These are phyloP conservation scores for Sparidentex hasta DNA, from an alignment of 2,797 vertebrate genomes.

Conservation along the genomic window DNA sequence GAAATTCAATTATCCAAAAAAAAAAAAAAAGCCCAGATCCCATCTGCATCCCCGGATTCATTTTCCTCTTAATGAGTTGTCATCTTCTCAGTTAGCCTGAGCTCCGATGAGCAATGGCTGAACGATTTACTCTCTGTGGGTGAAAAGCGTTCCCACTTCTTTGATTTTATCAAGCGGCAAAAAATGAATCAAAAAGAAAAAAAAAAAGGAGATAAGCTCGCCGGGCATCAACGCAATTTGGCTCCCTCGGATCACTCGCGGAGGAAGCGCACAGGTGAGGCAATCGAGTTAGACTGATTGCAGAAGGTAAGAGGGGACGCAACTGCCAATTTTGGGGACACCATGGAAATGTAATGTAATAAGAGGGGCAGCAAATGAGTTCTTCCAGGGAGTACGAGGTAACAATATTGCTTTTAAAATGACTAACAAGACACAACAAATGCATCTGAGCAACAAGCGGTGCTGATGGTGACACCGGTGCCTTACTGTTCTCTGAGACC, in stretches of 20 bases:
- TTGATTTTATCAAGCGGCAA: conserved; percentile 59
- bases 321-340: conserved; percentile 45
- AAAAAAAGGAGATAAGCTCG: conserved; percentile 38
- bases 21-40: conserved; percentile 56
- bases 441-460: neutral
- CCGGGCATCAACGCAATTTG: conserved; percentile 49
- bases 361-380: conserved; percentile 36
- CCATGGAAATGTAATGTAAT: conserved; percentile 47
- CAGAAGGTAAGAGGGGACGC: conserved; percentile 39
- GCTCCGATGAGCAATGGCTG: conserved; percentile 57
- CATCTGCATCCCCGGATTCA: conserved; percentile 73
- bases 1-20: conserved; percentile 77
- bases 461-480: conserved; percentile 8
- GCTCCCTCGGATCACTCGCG: conserved; percentile 33
- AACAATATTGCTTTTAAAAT: conserved; percentile 29
- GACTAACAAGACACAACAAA: conserved; percentile 33
- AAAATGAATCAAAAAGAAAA: neutral
- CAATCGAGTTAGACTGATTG: conserved; percentile 51
- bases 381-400: conserved; percentile 19
- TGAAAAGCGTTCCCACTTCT: conserved; percentile 51
- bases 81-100: conserved; percentile 61
- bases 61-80: conserved; percentile 77
- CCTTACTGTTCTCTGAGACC: conserved; percentile 98
- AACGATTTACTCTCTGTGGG: conserved; percentile 53
- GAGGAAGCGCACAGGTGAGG: conserved; percentile 33